Conservation (phyloP, 2,113 vertebrate species). For the Myrmophylax atrothorax region DNA sequence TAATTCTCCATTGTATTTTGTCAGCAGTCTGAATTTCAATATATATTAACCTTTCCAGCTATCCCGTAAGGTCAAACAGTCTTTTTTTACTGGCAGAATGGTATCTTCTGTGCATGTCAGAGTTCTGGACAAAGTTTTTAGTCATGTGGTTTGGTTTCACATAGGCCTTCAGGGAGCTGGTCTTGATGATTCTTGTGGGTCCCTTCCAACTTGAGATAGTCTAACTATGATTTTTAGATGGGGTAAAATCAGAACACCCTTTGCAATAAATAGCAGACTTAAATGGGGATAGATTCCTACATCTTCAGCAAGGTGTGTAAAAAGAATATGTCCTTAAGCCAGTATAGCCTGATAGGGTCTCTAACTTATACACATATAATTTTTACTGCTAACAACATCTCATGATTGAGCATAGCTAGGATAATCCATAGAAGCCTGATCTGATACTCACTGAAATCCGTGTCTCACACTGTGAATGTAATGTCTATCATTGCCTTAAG, state of each 20-base stretch:
- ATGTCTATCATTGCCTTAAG: not conserved
- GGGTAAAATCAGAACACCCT: not conserved
- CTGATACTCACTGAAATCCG: not conserved
- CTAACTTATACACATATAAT: rapidly evolving
- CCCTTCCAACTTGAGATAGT: not conserved
- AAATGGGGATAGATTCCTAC: not conserved
- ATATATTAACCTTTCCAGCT: not conserved
- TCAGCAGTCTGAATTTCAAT: not conserved
- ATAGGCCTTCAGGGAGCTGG: not conserved
- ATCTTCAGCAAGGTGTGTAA: not conserved
- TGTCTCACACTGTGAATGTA: not conserved
- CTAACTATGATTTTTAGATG: not conserved
- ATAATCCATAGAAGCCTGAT: not conserved
- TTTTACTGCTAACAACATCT: not conserved
- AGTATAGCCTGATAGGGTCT: not conserved
- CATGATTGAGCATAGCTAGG: not conserved
- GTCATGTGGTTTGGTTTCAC: not conserved
- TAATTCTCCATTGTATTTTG: not conserved
- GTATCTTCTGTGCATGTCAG: not conserved
- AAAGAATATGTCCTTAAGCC: not conserved
- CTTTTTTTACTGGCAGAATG: not conserved
- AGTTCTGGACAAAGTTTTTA: not conserved
- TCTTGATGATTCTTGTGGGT: not conserved
- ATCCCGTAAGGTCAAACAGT: not conserved
- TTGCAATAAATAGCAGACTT: not conserved